A percentile compares a stretch with the other conserved stretches of the same genome.
These are phyloP conservation scores for Trematomus bernacchii DNA, from an alignment of 2,797 vertebrate genomes.

Conservation along the genomic window DNA sequence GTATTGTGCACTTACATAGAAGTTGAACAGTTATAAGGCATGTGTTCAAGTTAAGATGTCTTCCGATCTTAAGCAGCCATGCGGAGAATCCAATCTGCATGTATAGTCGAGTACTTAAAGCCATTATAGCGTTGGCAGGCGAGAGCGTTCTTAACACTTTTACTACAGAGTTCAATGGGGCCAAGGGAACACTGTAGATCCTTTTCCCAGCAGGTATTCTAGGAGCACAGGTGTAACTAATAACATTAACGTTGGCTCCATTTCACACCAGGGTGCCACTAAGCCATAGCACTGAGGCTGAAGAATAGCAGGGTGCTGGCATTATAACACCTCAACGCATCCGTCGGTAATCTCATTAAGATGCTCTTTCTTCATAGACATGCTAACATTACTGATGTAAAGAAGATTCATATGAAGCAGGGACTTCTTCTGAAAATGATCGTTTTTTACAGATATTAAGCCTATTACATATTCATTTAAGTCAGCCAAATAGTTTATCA, in stretches of 20 bases:
- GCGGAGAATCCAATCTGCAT: too few species aligned
- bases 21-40: background rate
- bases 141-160: background rate
- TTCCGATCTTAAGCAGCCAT: background rate
- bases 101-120: background rate
- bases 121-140: background rate
- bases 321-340: background rate
- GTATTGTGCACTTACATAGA: background rate
- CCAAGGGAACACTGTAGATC: background rate
- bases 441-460: constrained; percentile 1
- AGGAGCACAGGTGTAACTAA: constrained; percentile 13
- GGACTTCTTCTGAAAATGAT: background rate
- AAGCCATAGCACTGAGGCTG: background rate
- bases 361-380: background rate
- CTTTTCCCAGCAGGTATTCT: constrained; percentile 9
- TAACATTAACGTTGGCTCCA: constrained; percentile 4
- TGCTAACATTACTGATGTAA: background rate
- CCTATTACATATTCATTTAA: background rate
- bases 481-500: background rate
- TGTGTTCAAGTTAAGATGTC: too few species aligned
- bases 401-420: background rate
- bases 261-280: background rate
- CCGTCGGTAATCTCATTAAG: constrained; percentile 3
- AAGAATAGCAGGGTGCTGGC: background rate
- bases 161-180: background rate